Evolutionary conservation across 2,113 vertebrate species (phyloP), one percentile per base, ranked within the genome.

Genomic region (Picathartes gymnocephalus): DNA sequence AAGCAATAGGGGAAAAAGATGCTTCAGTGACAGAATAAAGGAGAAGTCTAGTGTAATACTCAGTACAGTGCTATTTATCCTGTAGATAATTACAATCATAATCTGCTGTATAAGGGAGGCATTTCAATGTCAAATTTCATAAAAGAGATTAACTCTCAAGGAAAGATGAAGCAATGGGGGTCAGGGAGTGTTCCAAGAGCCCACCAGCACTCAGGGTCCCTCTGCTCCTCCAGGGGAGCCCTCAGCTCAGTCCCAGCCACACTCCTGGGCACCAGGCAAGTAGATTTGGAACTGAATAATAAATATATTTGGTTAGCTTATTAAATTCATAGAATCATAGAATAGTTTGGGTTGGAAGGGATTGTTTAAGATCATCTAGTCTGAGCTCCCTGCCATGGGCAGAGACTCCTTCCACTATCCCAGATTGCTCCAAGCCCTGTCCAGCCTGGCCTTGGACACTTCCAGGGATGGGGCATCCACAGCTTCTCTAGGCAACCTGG

Each of bases 41-140:
- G 71, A 80, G 68, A 93, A 94, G 8, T 80, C 56, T 90, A n/a
- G 40, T 83, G 79, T 94, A 92, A 96, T 84, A 64, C 65, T 92
- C 82, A 62, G 12, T 78, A 28, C 57, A 45, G 19, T 64, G 51
- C 68, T 95, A 95, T 96, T 96, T 90, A 84, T 95, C 76, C 85
- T 95, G 71, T 90, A 90, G 88, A 90, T 95, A 96, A 96, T 96
- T 97, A 92, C 88, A 94, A 7, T 1, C 3, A 86, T 92, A 94
- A 94, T 92, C 92, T 96, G 51, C 47, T 76, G 27, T 81, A 53
- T 80, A 89, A 80, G 33, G 73, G 48, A 95, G 53, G 66, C 66
- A 71, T 91, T 95, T 94, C 93, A 93, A 93, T 85, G 93, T 91
- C 89, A 91, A 82, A 89, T 94, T 95, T 94, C 80, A 85, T 81